Percentiles rank a stretch among this genome's conserved stretches.
phyloP scores from a whole-genome alignment of 1,140 invertebrate species.

The Drosophila elegans region DNA sequence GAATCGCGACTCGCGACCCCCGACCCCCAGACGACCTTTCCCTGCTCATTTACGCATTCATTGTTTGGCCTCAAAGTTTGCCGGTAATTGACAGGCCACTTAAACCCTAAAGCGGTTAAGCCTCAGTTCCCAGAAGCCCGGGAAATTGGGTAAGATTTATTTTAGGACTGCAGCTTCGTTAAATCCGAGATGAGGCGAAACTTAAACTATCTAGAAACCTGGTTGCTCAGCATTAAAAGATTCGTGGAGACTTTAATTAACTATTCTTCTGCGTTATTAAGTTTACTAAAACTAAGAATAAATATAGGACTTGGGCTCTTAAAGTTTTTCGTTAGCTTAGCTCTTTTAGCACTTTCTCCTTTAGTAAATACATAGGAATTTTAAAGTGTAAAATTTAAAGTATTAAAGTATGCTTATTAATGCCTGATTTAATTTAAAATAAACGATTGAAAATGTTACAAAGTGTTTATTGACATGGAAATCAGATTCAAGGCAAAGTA shows the following conservation, averaged over 20 bases:
- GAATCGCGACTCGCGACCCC: not conserved
- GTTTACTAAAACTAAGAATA: not conserved
- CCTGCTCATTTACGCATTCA: conserved; percentile 39
- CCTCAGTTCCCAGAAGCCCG: conserved; percentile 12
- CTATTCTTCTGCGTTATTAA: not conserved
- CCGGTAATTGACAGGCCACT: conserved; percentile 51
- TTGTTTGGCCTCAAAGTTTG: conserved; percentile 47
- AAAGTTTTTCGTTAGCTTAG: too few species aligned
- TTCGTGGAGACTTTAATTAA: not conserved
- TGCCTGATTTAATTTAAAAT: not conserved
- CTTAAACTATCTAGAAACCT: conserved; percentile 6
- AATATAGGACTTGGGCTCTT: not conserved
- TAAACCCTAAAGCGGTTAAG: conserved; percentile 39
- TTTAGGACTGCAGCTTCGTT: conserved; percentile 4
- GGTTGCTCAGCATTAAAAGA: not conserved
- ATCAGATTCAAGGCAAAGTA: conserved; percentile 10
- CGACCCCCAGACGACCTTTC: conserved; percentile 7
- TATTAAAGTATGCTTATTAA: not conserved
- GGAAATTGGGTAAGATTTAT: conserved; percentile 30
- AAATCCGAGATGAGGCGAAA: not conserved
- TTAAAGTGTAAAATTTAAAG: too few species aligned
- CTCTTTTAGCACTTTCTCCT: too few species aligned
- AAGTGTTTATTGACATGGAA: conserved; percentile 33
- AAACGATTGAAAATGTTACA: conserved; percentile 6
- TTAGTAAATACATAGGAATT: too few species aligned